Conservation (phyloP, 92 coral and sea anemone genomes). For the Epizoanthus ramosus region DNA sequence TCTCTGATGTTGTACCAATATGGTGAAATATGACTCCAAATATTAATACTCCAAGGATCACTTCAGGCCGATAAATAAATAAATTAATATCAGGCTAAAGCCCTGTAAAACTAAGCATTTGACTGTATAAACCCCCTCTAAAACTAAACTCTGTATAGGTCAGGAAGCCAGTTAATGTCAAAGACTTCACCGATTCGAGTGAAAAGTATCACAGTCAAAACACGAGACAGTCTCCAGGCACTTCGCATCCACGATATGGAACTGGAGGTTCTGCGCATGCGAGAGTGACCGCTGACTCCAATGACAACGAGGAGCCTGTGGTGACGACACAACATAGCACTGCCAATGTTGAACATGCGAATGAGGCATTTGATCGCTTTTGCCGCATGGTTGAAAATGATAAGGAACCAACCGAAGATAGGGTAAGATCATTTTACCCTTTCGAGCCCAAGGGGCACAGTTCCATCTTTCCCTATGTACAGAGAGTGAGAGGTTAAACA, state of each 20-base stretch:
- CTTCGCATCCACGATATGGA: not conserved
- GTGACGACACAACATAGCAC: not conserved
- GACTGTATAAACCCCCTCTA: too few relatives aligned
- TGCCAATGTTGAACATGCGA: not conserved
- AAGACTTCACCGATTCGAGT: constrained; percentile 16
- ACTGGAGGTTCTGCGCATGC: constrained; percentile 11
- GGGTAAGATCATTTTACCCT: constrained; percentile 25
- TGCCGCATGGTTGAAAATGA: constrained; percentile 12
- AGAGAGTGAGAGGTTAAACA: too few relatives aligned
- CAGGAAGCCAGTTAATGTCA: not conserved
- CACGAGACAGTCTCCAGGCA: not conserved
- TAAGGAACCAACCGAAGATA: not conserved
- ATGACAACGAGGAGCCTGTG: constrained; percentile 4
- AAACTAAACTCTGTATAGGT: not conserved
- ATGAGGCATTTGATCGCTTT: constrained; percentile 30
- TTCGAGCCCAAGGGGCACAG: too few relatives aligned
- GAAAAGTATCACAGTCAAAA: not conserved
- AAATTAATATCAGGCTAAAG: too few relatives aligned
- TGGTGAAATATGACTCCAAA: too few relatives aligned
- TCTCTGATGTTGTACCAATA: too few relatives aligned
- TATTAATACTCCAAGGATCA: too few relatives aligned
- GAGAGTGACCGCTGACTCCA: constrained; percentile 12
- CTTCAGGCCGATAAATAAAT: too few relatives aligned
- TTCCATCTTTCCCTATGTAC: too few relatives aligned
- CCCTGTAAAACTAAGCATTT: too few relatives aligned